Evolutionary conservation across 1,140 invertebrate species (phyloP), one percentile per base, ranked within the genome.

Genomic region (Vanessa atalanta): DNA sequence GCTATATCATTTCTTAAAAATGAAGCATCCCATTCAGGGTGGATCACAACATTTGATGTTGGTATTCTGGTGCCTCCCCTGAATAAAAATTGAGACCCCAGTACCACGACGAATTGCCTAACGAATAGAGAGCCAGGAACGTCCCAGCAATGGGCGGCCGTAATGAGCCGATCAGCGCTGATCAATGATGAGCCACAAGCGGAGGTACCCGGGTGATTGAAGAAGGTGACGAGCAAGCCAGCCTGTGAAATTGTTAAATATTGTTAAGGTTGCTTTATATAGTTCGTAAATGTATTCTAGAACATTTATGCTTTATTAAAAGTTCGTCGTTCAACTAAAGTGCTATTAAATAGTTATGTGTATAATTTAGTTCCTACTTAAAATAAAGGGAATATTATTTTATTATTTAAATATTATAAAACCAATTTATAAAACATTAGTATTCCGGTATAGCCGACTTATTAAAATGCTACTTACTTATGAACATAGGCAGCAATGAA

Each of bases 1-100:
- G 93, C 88, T 5, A 93, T 83, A 61, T 93, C 91, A 16, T 93
- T 91, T 43, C 71, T 43, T 1, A 90, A 15, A 7, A 65, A 78
- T 0, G 12, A 11, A 0, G 83, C 76, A 2, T 15, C 55, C 76
- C 81, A 89, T 48, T 77, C 53, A 0, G 83, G 83, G 47, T 88
- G 85, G 60, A 82, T 73, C 13, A 82, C 20, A 6, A 89, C 82
- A 0, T 65, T 31, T 0, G 26, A 48, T 6, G 84, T 83, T 6
- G 60, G 2, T 51, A 85, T 73, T 0, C 82, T 75, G 7, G 23
- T 78, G 8, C 86, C 83, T 2, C 85, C 87, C 11, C 11, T 66
- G 79, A 82, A 87, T 1, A 88, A 64, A 20, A 68, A 79, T 6
- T 81, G 57, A 6, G 81, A 80, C 51, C 84, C 85, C 1, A 88